Conservation (phyloP, 2,888 invertebrate species). For the Tetanocera ferruginea region DNA sequence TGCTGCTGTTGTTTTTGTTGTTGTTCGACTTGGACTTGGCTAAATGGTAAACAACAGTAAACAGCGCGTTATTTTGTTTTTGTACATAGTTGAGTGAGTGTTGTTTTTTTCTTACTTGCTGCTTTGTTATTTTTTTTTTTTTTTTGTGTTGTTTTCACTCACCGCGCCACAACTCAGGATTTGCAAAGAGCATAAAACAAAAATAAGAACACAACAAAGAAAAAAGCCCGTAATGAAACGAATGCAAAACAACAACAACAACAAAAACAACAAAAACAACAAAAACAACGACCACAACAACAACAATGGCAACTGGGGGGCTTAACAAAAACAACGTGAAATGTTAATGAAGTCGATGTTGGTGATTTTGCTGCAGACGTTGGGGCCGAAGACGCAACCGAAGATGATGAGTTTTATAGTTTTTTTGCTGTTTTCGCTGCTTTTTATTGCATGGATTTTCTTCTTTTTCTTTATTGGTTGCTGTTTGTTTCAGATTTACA, state of each 20-base stretch:
- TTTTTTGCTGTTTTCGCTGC: not conserved
- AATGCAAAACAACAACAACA: constrained; percentile 19
- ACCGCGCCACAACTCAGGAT: constrained; percentile 8
- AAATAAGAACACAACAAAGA: not conserved
- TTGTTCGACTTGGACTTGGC: constrained; percentile 60
- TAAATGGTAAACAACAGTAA: constrained; percentile 58
- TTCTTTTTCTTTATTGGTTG: not conserved
- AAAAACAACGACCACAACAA: not conserved
- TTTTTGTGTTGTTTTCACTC: not conserved
- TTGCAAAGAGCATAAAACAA: constrained; percentile 33
- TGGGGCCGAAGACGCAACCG: constrained; percentile 12
- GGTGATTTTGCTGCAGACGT: not conserved
- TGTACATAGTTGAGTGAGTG: not conserved
- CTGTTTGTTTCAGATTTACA: constrained; percentile 5
- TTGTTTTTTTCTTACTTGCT: not conserved
- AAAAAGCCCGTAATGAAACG: not conserved
- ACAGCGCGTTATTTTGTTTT: constrained; percentile 54
- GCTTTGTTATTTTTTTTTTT: not conserved
- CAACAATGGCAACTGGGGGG: constrained; percentile 5
- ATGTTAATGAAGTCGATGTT: constrained; percentile 29
- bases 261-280: not conserved
- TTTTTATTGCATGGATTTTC: not conserved
- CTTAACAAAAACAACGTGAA: constrained; percentile 24
- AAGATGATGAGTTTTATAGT: constrained; percentile 22
- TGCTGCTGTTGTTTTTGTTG: constrained; percentile 57